phyloP scores from a whole-genome alignment of 2,888 invertebrate genomes.

The Pecten maximus region DNA sequence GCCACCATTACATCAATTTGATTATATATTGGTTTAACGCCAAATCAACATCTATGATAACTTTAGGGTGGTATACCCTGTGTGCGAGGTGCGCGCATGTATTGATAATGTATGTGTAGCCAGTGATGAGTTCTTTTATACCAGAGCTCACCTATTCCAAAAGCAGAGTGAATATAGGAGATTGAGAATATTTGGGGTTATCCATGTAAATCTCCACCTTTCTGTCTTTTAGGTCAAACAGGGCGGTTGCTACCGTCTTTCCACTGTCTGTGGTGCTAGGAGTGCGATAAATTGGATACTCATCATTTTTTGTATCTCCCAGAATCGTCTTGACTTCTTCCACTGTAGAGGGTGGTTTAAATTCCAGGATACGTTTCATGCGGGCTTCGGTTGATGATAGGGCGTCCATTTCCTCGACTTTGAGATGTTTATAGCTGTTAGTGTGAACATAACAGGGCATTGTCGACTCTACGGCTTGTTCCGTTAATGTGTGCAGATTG shows the following conservation, averaged over 20 bases:
- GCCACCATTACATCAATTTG: no score
- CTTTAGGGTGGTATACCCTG: no score
- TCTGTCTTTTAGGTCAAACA: background rate
- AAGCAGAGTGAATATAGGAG: background rate
- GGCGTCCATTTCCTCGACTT: background rate
- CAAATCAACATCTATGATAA: no score
- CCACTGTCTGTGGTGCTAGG: conserved; percentile 6
- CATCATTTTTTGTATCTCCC: background rate
- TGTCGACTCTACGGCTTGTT: background rate
- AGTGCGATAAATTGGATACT: conserved; percentile 8
- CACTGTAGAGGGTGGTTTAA: background rate
- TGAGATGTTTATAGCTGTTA: background rate
- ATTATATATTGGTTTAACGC: background rate
- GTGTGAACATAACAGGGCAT: background rate
- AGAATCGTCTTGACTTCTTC: background rate
- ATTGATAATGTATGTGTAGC: no score
- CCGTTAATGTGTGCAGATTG: background rate
- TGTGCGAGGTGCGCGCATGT: no score
- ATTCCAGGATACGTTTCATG: background rate
- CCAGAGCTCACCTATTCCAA: background rate
- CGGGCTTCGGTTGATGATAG: background rate
- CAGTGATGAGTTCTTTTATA: no score
- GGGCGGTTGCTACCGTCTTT: background rate
- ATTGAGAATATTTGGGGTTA: background rate
- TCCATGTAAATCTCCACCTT: background rate